Percentiles rank a stretch among this genome's conserved stretches.
phyloP scores from a whole-genome alignment of 2,113 vertebrate genomes.

The Mus spicilegus region DNA sequence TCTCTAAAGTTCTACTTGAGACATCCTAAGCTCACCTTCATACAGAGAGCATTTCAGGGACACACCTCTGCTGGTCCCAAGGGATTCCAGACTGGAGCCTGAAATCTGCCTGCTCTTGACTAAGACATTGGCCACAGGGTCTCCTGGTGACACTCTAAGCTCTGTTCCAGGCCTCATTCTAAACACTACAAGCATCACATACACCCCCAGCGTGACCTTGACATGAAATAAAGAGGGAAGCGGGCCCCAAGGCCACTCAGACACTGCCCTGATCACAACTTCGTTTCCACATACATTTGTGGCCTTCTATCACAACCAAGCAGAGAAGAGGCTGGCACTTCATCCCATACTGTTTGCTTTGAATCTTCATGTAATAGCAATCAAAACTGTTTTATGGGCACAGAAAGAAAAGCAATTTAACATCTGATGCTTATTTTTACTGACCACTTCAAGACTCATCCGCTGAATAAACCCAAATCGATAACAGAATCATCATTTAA shows the following conservation, averaged over 20 bases:
- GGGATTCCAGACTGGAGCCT: neutral
- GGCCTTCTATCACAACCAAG: neutral
- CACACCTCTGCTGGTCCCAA: neutral
- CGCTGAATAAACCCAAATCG: constrained; percentile 9
- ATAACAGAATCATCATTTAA: constrained; percentile 9
- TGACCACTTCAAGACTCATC: neutral
- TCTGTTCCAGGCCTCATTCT: neutral
- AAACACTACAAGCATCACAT: neutral
- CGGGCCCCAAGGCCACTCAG: no score
- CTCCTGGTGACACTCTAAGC: neutral
- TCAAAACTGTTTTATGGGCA: neutral
- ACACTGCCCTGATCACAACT: neutral
- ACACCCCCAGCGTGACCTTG: neutral
- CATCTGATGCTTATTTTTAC: neutral
- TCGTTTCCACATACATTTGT: neutral
- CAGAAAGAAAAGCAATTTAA: neutral
- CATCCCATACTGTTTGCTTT: neutral
- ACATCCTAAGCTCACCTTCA: neutral
- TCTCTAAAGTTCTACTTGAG: neutral
- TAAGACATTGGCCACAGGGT: fast-evolving
- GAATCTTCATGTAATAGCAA: neutral
- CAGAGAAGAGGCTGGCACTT: neutral
- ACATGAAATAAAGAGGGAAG: neutral
- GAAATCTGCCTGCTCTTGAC: neutral
- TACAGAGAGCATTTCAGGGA: neutral